Evolutionary conservation across 1,140 invertebrate species (phyloP).

Genomic region (Elymnias hypermnestra): DNA sequence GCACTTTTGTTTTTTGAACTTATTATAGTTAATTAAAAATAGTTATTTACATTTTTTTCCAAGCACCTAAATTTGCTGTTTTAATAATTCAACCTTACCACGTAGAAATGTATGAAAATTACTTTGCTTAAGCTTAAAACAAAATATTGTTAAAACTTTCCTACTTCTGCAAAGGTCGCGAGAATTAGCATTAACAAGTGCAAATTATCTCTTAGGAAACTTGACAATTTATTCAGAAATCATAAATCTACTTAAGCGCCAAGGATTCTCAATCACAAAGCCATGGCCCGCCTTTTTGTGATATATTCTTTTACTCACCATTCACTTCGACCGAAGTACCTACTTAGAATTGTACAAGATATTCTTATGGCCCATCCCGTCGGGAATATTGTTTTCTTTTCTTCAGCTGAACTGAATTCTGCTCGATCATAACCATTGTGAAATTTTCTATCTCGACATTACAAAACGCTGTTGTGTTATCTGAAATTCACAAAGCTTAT

Average conservation of each 20-base stretch:
- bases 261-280: conserved; percentile 21
- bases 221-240: conserved; percentile 22
- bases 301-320: conserved; percentile 27
- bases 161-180: neutral
- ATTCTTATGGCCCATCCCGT: conserved; percentile 22
- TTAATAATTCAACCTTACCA: too few relatives aligned
- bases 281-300: conserved; percentile 25
- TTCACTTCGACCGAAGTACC: conserved; percentile 20
- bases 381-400: conserved; percentile 26
- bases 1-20: too few relatives aligned
- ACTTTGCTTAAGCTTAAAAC: too few relatives aligned
- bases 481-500: conserved; percentile 1
- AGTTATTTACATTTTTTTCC: too few relatives aligned
- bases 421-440: conserved; percentile 17
- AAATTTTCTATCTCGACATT: conserved; percentile 10
- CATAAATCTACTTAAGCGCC: conserved; percentile 22
- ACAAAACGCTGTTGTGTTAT: neutral
- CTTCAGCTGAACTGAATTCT: conserved; percentile 16
- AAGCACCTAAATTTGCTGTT: too few relatives aligned
- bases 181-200: neutral
- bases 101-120: too few relatives aligned
- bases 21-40: too few relatives aligned
- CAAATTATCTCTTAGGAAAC: conserved; percentile 2
- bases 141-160: neutral
- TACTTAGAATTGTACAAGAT: conserved; percentile 26